Conservation (phyloP, 1,140 invertebrate species). For the Dryas iulia region DNA sequence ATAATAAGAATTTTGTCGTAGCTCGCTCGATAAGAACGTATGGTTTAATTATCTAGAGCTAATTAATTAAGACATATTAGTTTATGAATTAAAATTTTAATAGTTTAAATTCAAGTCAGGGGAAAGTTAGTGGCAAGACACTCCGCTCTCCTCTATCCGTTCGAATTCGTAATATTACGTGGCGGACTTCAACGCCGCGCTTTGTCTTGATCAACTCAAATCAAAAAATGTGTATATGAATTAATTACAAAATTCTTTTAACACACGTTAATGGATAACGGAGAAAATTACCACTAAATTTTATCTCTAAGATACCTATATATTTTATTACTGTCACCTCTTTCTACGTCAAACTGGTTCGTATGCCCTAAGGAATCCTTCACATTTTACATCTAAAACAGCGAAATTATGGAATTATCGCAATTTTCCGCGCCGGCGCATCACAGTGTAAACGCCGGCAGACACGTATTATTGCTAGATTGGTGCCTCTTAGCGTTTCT, state of each 20-base stretch:
- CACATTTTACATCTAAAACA: conserved; percentile 11
- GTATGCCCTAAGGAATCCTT: conserved; percentile 10
- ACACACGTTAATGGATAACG: background rate
- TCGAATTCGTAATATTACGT: too few species aligned
- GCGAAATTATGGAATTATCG: conserved; percentile 26
- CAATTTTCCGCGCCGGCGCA: conserved; percentile 26
- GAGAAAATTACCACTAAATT: background rate
- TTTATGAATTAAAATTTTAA: too few species aligned
- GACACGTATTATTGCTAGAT: conserved; percentile 29
- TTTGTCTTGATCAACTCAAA: too few species aligned
- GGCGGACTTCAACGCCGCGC: too few species aligned
- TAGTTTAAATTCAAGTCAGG: too few species aligned
- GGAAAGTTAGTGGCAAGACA: too few species aligned
- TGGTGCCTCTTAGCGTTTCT: conserved; percentile 30
- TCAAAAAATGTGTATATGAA: background rate
- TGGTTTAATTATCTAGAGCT: too few species aligned
- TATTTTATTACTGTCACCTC: background rate
- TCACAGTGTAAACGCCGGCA: conserved; percentile 31
- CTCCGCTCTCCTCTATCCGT: too few species aligned
- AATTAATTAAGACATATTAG: too few species aligned
- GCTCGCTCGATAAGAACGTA: too few species aligned
- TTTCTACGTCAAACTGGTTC: background rate
- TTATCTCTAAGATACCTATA: background rate
- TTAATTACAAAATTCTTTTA: background rate
- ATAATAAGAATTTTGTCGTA: too few species aligned